Evolutionary conservation across 1,140 invertebrate species (phyloP).

Genomic region (Tenebrio molitor): DNA sequence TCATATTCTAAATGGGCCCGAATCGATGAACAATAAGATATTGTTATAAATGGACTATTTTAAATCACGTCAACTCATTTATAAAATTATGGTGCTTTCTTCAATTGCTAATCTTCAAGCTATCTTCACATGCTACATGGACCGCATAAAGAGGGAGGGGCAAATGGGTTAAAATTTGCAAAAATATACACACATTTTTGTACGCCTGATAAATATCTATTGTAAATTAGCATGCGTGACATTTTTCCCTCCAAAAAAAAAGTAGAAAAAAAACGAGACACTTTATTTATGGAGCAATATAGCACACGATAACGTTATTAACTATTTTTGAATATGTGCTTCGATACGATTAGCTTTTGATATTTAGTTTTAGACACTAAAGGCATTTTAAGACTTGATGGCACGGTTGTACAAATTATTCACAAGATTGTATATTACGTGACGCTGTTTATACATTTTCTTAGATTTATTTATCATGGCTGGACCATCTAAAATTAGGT

Average conservation of each 20-base stretch:
- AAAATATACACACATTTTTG: conserved; percentile 63
- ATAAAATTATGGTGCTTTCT: conserved; percentile 65
- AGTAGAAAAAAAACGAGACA: conserved; percentile 28
- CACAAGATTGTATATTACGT: conserved; percentile 46
- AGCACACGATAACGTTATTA: conserved; percentile 46
- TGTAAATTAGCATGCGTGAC: conserved; percentile 65
- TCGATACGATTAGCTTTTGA: conserved; percentile 15
- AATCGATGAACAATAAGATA: conserved; percentile 58
- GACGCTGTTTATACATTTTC: background rate
- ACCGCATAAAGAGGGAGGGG: conserved; percentile 64
- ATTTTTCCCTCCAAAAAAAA: no score
- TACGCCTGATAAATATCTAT: conserved; percentile 64
- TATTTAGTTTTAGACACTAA: conserved; percentile 41
- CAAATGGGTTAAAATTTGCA: conserved; percentile 60
- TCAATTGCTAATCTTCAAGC: conserved; percentile 66
- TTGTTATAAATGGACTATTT: conserved; percentile 55
- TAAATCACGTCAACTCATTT: conserved; percentile 57
- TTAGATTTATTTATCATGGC: conserved; percentile 48
- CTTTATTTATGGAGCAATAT: conserved; percentile 49
- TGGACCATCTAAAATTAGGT: conserved; percentile 49
- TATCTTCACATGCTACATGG: conserved; percentile 66
- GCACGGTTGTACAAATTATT: conserved; percentile 48
- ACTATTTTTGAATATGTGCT: conserved; percentile 50
- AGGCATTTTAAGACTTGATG: conserved; percentile 50
- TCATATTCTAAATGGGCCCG: conserved; percentile 56